Percentiles rank a stretch among this genome's conserved stretches.
phyloP scores from a whole-genome alignment of 2,797 vertebrate genomes.

The Lophius americanus region DNA sequence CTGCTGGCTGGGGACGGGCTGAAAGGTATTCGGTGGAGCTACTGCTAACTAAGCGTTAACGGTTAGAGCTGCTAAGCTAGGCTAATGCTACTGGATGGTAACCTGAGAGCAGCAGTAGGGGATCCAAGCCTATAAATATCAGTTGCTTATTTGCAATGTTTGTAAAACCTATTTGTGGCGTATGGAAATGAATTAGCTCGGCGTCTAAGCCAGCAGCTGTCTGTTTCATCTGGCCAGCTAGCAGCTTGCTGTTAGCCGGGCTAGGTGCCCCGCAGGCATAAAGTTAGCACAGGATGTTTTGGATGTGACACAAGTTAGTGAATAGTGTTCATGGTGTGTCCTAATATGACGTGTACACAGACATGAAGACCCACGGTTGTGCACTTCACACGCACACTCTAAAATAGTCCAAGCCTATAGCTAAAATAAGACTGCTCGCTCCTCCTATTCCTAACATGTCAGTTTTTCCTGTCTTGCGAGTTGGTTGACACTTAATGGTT shows the following conservation, averaged over 20 bases:
- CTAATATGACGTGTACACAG: constrained; percentile 44
- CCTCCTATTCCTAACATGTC: constrained; percentile 62
- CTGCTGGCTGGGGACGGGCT: constrained; percentile 49
- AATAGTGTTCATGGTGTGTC: constrained; percentile 23
- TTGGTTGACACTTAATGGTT: constrained; percentile 17
- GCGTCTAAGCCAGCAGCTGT: constrained; percentile 23
- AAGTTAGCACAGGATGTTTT: constrained; percentile 80
- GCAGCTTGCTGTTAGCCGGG: constrained; percentile 46
- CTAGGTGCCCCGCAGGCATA: constrained; percentile 38
- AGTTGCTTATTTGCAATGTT: constrained; percentile 16
- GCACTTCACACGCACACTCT: constrained; percentile 53
- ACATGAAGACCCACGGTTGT: constrained; percentile 21
- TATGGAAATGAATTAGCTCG: constrained; percentile 31
- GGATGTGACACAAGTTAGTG: constrained; percentile 73
- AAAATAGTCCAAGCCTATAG: constrained; percentile 78
- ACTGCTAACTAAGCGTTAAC: constrained; percentile 51
- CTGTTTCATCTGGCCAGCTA: constrained; percentile 39
- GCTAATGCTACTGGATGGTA: constrained; percentile 58
- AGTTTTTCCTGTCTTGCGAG: constrained; percentile 26
- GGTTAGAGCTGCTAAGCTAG: constrained; percentile 56
- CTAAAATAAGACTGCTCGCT: constrained; percentile 76
- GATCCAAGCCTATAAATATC: constrained; percentile 42
- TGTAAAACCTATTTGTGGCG: constrained; percentile 22
- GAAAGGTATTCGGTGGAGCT: constrained; percentile 57
- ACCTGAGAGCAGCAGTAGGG: constrained; percentile 45